Conservation (phyloP, 2,888 invertebrate genomes). For the Cinara cedri region DNA sequence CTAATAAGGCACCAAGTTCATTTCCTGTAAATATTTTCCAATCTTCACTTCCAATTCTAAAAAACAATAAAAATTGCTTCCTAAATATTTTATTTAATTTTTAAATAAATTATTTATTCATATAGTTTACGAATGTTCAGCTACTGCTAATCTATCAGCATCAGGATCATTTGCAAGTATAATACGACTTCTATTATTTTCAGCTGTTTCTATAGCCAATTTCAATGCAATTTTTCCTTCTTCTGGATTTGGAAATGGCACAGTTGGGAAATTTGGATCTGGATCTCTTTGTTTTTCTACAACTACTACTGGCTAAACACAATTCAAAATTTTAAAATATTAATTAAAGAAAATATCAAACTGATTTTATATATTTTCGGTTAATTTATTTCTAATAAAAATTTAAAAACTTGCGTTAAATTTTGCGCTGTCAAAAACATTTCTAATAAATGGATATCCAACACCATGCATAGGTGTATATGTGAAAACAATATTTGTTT, state of each 20-base stretch:
- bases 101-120: background rate
- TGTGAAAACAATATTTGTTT: conserved; percentile 72
- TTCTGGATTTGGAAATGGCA: conserved; percentile 97
- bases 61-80: background rate
- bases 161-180: conserved; percentile 98
- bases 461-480: conserved; percentile 99
- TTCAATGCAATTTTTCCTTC: conserved; percentile 84
- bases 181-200: conserved; percentile 71
- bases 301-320: conserved; percentile 54
- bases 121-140: conserved; percentile 72
- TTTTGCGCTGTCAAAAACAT: conserved; percentile 76
- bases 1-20: conserved; percentile 90
- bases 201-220: conserved; percentile 79
- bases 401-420: conserved; percentile 69
- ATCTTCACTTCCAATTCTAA: conserved; percentile 63
- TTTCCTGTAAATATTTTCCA: conserved; percentile 96
- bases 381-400: background rate
- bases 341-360: background rate
- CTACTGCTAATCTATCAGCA: conserved; percentile 93
- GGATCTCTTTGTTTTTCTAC: conserved; percentile 78
- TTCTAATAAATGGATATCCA: conserved; percentile 78
- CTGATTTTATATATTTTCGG: too few relatives aligned
- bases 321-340: background rate
- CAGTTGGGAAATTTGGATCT: conserved; percentile 96
- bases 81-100: too few relatives aligned